Evolutionary conservation across 2,888 invertebrate species (phyloP).

Genomic region (Pardosa pseudoannulata): DNA sequence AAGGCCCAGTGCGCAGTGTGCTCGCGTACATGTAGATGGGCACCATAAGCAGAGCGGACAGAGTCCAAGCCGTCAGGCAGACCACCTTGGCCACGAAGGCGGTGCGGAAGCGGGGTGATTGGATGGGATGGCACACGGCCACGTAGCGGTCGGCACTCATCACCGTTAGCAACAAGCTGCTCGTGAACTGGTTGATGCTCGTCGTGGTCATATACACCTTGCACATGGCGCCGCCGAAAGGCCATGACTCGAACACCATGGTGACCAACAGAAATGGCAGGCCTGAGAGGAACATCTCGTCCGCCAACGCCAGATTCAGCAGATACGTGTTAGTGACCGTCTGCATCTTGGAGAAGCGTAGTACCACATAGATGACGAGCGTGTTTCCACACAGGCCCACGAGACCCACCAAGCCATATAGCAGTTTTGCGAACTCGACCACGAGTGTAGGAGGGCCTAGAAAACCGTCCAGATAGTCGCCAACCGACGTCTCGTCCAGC

Average conservation of each 20-base stretch:
- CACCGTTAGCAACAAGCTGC: slow-evolving; percentile 92
- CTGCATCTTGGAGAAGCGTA: slow-evolving; percentile 95
- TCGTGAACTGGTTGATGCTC: slow-evolving; percentile 94
- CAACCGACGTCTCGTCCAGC: too few species aligned
- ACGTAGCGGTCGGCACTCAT: slow-evolving; percentile 92
- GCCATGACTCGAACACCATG: slow-evolving; percentile 88
- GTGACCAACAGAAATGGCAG: slow-evolving; percentile 92
- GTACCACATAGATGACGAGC: slow-evolving; percentile 89
- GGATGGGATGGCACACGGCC: slow-evolving; percentile 95
- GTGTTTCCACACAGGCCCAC: slow-evolving; percentile 93
- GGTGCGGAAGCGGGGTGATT: slow-evolving; percentile 89
- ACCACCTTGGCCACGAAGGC: slow-evolving; percentile 90
- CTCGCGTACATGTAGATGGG: slow-evolving; percentile 81
- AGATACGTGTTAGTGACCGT: slow-evolving; percentile 97
- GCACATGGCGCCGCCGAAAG: slow-evolving; percentile 91
- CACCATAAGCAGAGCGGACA: slow-evolving; percentile 90
- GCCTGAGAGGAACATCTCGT: slow-evolving; percentile 93
- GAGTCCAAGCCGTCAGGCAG: slow-evolving; percentile 82
- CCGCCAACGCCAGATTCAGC: slow-evolving; percentile 91
- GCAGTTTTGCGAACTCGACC: slow-evolving; percentile 78
- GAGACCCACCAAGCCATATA: slow-evolving; percentile 90
- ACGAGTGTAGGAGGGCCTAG: slow-evolving; percentile 62
- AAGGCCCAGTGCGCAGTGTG: slow-evolving; percentile 55
- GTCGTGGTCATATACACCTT: slow-evolving; percentile 93
- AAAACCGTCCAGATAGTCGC: background rate